Base-by-base conservation (phyloP, 2,797 vertebrate genomes). In the Mergus octosetaceus region DNA sequence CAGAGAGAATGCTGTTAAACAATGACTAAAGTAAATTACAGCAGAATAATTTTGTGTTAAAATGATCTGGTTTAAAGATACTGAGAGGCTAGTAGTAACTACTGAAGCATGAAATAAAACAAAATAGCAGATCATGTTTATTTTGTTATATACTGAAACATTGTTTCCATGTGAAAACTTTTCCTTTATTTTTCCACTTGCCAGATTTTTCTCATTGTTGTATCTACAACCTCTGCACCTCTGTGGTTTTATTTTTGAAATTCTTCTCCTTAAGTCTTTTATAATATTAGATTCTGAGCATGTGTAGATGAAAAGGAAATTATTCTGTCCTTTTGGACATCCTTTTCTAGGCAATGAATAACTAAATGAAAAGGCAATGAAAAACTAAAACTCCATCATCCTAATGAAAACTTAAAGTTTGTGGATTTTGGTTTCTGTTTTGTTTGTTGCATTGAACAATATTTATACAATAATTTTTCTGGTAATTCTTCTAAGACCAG, bases 381-480 rank as follows among this genome's bases (percentile, higher is more conserved):
- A 78, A 39, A 5, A 9, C 64, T 25, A 71, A 85, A 85, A 4
- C 1, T 43, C 11, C 9, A 54, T 66, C 7, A 28, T 22, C 11
- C 3, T 0, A 0, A 25, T 25, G 9, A 20, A 70, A 30, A 21
- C 22, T 66, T 93, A 10, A 32, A 60, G 4, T 16, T 53, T 36
- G 0, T 30, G 15, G 7, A 7, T 38, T 45, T 57, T 57, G 9
- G 7, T 25, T 64, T n/a, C 25, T 25, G 2, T 69, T 85, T 11
- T 28, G 24, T 77, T 53, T 53, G 51, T 53, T 7, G 17, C 3
- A 34, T 27, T 81, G 4, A 7, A 62, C 12, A 69, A 3, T 34
- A 69, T 49, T 94, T 85, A 60, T 41, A 16, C 1, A 82, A 39
- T 2, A 83, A 4, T 60, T 86, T 8, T 36, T 65, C 53, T 25